phyloP scores from a whole-genome alignment of 1,140 invertebrate genomes.

The Drosophila varians region DNA sequence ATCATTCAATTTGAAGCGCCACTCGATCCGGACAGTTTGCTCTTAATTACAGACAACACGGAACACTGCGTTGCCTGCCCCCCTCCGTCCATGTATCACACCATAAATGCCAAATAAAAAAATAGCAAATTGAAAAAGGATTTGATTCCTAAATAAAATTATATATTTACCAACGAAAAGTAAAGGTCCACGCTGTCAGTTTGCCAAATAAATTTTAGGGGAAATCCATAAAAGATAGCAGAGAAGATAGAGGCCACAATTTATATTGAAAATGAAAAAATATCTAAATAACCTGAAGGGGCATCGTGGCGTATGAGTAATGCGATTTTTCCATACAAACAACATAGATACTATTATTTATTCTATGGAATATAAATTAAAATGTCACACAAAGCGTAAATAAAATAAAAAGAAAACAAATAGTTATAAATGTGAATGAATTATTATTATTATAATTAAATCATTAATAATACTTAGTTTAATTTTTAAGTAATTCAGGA shows the following conservation, averaged over 20 bases:
- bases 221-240: too few relatives aligned
- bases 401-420: background rate
- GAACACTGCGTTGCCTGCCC: background rate
- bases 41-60: slow-evolving; percentile 46
- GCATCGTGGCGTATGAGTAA: background rate
- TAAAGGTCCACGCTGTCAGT: background rate
- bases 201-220: too few relatives aligned
- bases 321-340: background rate
- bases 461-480: too few relatives aligned
- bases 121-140: background rate
- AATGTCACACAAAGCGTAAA: background rate
- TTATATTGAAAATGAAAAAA: background rate
- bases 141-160: background rate
- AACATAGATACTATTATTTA: background rate
- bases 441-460: too few relatives aligned
- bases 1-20: slow-evolving; percentile 55
- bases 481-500: background rate
- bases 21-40: slow-evolving; percentile 47
- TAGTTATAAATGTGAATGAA: too few relatives aligned
- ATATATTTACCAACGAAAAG: background rate
- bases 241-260: too few relatives aligned
- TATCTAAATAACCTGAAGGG: background rate
- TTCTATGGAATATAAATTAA: background rate
- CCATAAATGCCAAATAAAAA: slow-evolving; percentile 24
- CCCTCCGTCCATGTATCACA: background rate